Evolutionary conservation across 2,113 vertebrate genomes (phyloP), one percentile per base, ranked within the genome.

Genomic region (Pogonocichla stellata): DNA sequence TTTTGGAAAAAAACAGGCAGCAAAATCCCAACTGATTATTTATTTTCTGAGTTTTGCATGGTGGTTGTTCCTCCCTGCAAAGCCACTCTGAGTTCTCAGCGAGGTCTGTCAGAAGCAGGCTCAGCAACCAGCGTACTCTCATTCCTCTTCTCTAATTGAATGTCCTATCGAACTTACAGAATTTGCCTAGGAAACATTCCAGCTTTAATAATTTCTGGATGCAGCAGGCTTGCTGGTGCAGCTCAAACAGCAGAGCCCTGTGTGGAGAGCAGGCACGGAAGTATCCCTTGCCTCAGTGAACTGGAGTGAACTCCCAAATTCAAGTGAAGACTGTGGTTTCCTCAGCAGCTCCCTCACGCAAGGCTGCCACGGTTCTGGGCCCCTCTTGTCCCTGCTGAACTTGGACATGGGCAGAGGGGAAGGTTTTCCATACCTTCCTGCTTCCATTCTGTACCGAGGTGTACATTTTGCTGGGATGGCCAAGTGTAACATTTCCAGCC

Each of bases 151-250:
- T 69, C 65, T 86, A 62, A 80, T 1, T 60, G 69, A 88, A 86
- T 19, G 24, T 54, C 82, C 60, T 54, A 62, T n/a, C 26, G 5
- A 86, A 95, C 40, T 56, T 26, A 54, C 0, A 10, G 61, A 56
- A 83, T 71, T 66, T 56, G 60, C 80, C 62, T 38, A 85, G 90
- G 43, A 70, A 82, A 64, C 2, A 1, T 70, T 90, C 47, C 72
- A 83, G 91, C 64, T 92, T 70, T 54, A 72, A 78, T 50, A 9
- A 80, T 58, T 92, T 61, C 83, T 84, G 86, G 77, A 86, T 40
- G 86, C 54, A 79, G 58, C 19, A 36, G 75, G 74, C 70, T 13
- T 1, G 15, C 54, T 57, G 65, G 57, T 64, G 33, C 61, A 64
- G 78, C 81, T 51, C 25, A 7, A 71, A 67, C 10, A 70, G 47